phyloP scores from a whole-genome alignment of 37 sponge, comb jelly and placozoan genomes.

The Cladorhizidae sp. region DNA sequence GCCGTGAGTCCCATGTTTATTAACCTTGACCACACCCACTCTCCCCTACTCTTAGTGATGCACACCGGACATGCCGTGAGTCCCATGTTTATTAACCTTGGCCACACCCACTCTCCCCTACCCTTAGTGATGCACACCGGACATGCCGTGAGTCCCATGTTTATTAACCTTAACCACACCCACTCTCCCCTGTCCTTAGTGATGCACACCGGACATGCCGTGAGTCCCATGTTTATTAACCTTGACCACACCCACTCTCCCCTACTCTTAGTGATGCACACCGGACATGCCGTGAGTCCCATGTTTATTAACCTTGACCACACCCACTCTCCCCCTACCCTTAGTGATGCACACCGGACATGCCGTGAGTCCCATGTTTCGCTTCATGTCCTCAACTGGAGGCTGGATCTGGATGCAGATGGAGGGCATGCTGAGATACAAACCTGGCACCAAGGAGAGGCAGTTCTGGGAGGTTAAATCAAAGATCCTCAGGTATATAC shows the following conservation, averaged over 20 bases:
- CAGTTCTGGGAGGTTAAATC: conserved; percentile 37
- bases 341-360: conserved; percentile 61
- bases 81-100: no score
- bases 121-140: no score
- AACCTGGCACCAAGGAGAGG: conserved; percentile 38
- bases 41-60: no score
- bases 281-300: neutral
- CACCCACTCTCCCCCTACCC: neutral
- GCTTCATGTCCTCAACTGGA: conserved; percentile 63
- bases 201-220: neutral
- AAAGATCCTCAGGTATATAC: conserved; percentile 51
- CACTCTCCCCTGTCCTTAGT: neutral
- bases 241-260: neutral
- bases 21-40: no score
- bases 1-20: no score
- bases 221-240: neutral
- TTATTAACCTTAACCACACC: no score
- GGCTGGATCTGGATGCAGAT: conserved; percentile 81
- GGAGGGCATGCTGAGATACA: conserved; percentile 52
- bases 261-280: neutral
- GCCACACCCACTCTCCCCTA: no score
- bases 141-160: no score
- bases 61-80: no score
- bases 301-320: no score
- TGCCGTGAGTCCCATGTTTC: conserved; percentile 56